phyloP scores from a whole-genome alignment of 2,113 vertebrate genomes.

The Haplotaxodon microlepis region DNA sequence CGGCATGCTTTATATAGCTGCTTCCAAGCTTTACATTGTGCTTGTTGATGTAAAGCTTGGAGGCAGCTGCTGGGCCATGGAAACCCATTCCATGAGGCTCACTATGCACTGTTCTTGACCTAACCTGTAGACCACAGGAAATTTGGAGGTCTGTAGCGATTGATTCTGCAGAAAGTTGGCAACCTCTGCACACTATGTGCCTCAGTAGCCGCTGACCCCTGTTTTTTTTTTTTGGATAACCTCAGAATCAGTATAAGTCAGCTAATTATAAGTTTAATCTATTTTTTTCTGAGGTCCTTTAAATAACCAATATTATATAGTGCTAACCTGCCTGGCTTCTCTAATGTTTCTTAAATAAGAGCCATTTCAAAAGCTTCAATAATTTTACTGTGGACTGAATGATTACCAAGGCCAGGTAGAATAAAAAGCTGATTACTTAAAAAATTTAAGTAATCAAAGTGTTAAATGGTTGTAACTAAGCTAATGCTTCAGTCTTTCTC shows the following conservation, averaged over 20 bases:
- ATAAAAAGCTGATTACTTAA: neutral
- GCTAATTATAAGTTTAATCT: neutral
- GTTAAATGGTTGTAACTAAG: neutral
- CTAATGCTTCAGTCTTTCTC: neutral
- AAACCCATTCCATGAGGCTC: neutral
- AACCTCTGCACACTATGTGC: neutral
- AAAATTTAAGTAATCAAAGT: neutral
- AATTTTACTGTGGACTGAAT: neutral
- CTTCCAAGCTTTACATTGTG: neutral
- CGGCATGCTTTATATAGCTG: neutral
- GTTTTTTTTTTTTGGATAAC: neutral
- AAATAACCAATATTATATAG: neutral
- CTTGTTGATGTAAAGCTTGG: neutral
- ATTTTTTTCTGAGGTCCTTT: neutral
- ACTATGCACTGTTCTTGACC: neutral
- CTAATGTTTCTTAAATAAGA: neutral
- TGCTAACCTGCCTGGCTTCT: neutral
- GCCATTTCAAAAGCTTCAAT: neutral
- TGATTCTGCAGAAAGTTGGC: neutral
- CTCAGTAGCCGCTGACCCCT: neutral
- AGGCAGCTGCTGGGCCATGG: neutral
- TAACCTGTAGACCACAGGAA: neutral
- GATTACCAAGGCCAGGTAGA: neutral
- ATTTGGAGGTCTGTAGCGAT: neutral
- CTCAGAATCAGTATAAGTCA: neutral